Conservation (phyloP, 2,797 vertebrate species). For the Chelon auratus region DNA sequence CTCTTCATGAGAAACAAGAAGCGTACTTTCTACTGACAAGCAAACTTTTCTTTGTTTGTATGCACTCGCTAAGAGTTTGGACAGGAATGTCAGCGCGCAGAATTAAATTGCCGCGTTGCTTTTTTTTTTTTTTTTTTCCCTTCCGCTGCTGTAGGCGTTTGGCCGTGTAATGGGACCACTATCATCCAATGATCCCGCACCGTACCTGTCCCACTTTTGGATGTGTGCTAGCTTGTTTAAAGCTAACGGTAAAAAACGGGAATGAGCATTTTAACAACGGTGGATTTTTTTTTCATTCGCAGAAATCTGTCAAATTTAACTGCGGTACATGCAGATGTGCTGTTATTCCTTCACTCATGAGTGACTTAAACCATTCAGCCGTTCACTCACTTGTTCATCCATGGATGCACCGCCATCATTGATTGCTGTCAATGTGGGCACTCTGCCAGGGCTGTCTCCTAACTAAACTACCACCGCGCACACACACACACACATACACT, state of each 20-base stretch:
- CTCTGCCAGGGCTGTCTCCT: slow-evolving; percentile 61
- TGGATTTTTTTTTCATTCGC: slow-evolving; percentile 14
- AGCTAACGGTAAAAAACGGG: slow-evolving; percentile 23
- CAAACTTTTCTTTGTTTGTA: slow-evolving; percentile 85
- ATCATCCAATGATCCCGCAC: slow-evolving; percentile 61
- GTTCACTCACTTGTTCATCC: slow-evolving; percentile 43
- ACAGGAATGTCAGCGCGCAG: slow-evolving; percentile 70
- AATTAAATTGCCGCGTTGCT: slow-evolving; percentile 75
- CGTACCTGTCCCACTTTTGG: slow-evolving; percentile 71
- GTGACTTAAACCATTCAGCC: slow-evolving; percentile 52
- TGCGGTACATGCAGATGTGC: slow-evolving; percentile 14
- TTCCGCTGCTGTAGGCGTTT: slow-evolving; percentile 74
- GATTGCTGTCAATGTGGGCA: slow-evolving; percentile 57
- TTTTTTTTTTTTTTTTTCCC: slow-evolving; percentile 24
- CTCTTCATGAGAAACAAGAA: slow-evolving; percentile 74
- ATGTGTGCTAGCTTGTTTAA: slow-evolving; percentile 35
- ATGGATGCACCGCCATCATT: slow-evolving; percentile 45
- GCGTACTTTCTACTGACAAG: slow-evolving; percentile 77
- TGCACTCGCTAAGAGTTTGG: slow-evolving; percentile 73
- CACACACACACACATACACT: neutral
- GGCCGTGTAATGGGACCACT: slow-evolving; percentile 71
- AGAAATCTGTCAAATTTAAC: neutral
- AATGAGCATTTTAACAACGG: slow-evolving; percentile 16
- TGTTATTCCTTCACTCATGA: slow-evolving; percentile 32
- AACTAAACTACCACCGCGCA: slow-evolving; percentile 37